A percentile compares a stretch with the other conserved stretches of the same genome.
Evolutionary conservation across 2,797 vertebrate species (phyloP).

Genomic region (Acipenser oxyrinchus): DNA sequence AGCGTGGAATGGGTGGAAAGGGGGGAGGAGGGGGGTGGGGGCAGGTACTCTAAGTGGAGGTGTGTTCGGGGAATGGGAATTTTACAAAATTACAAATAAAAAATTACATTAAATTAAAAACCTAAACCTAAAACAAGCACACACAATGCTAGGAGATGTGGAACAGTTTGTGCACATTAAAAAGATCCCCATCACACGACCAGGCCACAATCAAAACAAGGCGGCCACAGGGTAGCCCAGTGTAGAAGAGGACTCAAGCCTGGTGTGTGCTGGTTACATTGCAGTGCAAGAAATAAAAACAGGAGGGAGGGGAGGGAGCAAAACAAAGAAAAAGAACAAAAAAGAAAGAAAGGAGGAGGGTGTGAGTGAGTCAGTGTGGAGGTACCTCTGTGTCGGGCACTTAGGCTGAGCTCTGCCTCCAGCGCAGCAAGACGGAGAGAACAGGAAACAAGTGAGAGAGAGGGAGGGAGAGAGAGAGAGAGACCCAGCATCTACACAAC

Average conservation of each 20-base stretch:
- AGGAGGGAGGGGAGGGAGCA: constrained; percentile 26
- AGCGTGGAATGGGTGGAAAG: background rate
- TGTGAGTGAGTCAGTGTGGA: constrained; percentile 40
- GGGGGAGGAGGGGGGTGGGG: background rate
- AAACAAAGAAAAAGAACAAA: constrained; percentile 23
- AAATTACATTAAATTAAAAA: too few relatives aligned
- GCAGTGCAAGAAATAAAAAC: constrained; percentile 19
- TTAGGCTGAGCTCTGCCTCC: constrained; percentile 98
- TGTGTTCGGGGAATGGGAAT: too few relatives aligned
- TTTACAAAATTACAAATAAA: too few relatives aligned
- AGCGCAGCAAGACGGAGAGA: constrained; percentile 86
- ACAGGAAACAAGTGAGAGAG: constrained; percentile 69
- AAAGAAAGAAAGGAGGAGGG: background rate
- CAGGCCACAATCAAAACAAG: too few relatives aligned
- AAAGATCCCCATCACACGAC: too few relatives aligned
- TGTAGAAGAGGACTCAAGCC: too few relatives aligned
- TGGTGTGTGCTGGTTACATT: background rate
- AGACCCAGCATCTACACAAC: constrained; percentile 55
- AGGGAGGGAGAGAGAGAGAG: constrained; percentile 33
- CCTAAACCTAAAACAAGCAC: too few relatives aligned
- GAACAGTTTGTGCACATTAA: too few relatives aligned
- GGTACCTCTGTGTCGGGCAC: constrained; percentile 98
- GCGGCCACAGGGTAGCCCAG: too few relatives aligned
- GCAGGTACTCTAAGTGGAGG: background rate
- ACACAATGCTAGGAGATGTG: too few relatives aligned